These are phyloP conservation scores for Petroica traversi DNA, from an alignment of 2,113 vertebrate genomes.

Conservation along the genomic window DNA sequence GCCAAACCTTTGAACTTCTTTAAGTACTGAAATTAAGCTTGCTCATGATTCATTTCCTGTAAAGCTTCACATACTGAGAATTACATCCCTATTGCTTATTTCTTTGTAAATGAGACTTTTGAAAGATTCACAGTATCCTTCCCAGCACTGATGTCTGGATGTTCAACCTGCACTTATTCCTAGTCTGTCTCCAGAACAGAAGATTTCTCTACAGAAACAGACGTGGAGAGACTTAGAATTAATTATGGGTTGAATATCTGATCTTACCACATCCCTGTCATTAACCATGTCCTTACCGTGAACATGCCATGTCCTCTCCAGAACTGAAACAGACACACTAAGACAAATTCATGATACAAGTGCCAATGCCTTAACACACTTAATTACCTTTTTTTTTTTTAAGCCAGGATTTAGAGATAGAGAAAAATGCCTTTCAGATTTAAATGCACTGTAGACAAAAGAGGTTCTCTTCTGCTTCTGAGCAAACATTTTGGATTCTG, in stretches of 20 bases:
- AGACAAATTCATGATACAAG: background rate
- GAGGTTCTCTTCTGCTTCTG: background rate
- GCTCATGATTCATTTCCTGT: background rate
- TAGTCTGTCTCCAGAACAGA: background rate
- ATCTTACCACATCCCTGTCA: background rate
- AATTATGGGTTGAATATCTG: background rate
- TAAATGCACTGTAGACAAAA: background rate
- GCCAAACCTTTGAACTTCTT: slow-evolving; percentile 8
- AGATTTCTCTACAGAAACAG: background rate
- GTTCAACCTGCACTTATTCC: background rate
- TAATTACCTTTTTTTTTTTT: background rate
- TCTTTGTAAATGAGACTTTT: background rate
- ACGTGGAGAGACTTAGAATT: background rate
- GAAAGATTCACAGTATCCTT: background rate
- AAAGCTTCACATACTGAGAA: background rate
- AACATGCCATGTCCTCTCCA: background rate
- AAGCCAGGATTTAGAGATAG: background rate
- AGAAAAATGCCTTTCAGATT: background rate
- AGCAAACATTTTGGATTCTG: background rate
- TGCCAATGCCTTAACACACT: background rate
- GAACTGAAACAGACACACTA: background rate
- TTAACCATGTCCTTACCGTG: background rate
- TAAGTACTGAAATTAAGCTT: background rate
- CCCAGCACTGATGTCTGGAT: background rate
- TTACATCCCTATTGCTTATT: background rate